Percentiles rank a stretch among this genome's conserved stretches.
Evolutionary conservation across 1,140 invertebrate species (phyloP).

Genomic region (Acromyrmex charruanus): DNA sequence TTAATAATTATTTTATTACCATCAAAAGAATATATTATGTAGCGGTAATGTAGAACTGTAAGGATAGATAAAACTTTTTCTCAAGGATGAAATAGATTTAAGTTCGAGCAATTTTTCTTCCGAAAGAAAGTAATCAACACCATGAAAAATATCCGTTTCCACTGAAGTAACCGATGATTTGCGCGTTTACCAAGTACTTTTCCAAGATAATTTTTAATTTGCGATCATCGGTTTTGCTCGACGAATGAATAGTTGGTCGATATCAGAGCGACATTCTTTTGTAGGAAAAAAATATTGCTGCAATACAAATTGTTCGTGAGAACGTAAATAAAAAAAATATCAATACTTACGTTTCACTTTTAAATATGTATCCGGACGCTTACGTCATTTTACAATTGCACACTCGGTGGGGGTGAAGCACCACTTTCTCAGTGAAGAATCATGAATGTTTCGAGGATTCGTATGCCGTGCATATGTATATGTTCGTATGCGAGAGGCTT

Average conservation of each 20-base stretch:
- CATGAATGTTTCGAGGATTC: constrained; percentile 51
- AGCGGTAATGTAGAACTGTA: not conserved
- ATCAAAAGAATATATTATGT: not conserved
- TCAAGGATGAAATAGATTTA: constrained; percentile 25
- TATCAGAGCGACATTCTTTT: not conserved
- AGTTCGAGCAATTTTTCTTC: constrained; percentile 5
- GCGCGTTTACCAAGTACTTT: constrained; percentile 31
- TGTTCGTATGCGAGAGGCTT: constrained; percentile 25
- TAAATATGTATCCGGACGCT: constrained; percentile 57
- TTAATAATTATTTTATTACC: not conserved
- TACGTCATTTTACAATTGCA: constrained; percentile 14
- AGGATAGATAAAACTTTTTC: constrained; percentile 15
- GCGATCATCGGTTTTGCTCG: constrained; percentile 1
- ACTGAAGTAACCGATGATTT: constrained; percentile 1
- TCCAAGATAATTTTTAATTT: constrained; percentile 25
- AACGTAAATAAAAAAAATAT: constrained; percentile 53
- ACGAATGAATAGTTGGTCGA: constrained; percentile 14
- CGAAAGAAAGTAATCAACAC: constrained; percentile 32
- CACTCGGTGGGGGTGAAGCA: not conserved
- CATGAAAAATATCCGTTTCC: constrained; percentile 15
- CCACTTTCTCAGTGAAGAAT: constrained; percentile 32
- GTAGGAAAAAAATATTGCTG: constrained; percentile 35
- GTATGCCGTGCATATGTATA: constrained; percentile 11
- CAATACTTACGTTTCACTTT: constrained; percentile 46
- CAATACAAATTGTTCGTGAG: constrained; percentile 17